Conservation (phyloP, 1,140 invertebrate species). For the Phenacoccus solenopsis region DNA sequence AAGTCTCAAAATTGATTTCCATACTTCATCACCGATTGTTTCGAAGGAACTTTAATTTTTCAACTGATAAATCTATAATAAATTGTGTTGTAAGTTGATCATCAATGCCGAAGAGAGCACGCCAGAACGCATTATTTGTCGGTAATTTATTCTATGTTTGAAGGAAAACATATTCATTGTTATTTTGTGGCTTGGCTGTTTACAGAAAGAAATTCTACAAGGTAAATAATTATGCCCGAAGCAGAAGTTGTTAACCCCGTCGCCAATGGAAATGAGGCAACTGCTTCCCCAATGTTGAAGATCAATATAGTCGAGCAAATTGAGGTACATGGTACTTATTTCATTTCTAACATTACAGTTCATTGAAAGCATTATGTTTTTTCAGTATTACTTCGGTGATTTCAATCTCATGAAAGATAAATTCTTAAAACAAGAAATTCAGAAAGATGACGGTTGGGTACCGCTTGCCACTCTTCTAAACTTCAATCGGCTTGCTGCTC, state of each 20-base stretch:
- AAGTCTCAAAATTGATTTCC: no score
- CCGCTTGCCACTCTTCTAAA: slow-evolving; percentile 67
- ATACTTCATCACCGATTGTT: no score
- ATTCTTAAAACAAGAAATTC: slow-evolving; percentile 72
- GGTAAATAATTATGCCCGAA: neutral
- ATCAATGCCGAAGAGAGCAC: no score
- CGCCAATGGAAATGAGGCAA: neutral
- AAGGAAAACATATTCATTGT: no score
- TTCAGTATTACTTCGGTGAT: slow-evolving; percentile 70
- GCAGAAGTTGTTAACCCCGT: neutral
- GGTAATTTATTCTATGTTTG: no score
- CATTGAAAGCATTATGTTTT: no score
- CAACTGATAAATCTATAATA: no score
- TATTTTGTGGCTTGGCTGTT: no score
- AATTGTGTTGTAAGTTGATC: no score
- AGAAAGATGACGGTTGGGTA: slow-evolving; percentile 81
- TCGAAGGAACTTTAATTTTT: no score
- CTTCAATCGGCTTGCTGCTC: slow-evolving; percentile 69
- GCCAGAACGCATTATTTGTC: no score
- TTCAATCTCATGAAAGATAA: slow-evolving; percentile 80
- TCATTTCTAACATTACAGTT: neutral
- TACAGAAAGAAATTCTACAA: no score
- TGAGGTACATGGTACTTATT: slow-evolving; percentile 14
- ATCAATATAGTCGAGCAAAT: slow-evolving; percentile 21
- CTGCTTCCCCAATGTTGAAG: slow-evolving; percentile 5